Base-by-base conservation (phyloP, 1,140 invertebrate species). In the Nephila pilipes region DNA sequence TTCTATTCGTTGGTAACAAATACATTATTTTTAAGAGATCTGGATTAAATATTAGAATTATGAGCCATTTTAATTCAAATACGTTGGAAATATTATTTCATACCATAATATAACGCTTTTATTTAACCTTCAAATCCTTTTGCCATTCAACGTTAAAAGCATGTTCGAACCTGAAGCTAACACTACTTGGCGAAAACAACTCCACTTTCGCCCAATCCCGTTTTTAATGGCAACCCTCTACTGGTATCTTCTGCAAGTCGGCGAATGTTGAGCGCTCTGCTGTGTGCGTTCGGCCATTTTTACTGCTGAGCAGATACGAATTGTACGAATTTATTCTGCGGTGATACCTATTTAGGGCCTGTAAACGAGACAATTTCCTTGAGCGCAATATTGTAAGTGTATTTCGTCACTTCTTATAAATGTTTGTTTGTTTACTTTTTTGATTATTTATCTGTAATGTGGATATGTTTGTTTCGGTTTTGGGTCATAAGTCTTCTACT, bases 221-320 rank as follows among this genome's bases (percentile, higher is more conserved):
- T 58, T 58, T 38, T 38, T 60, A 32, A 22, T 69, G 60, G 65
- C 65, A 88, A 75, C 87, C 60, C 60, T 54, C 8, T 25, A 22
- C 38, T n/a, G 29, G 54, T 32, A 36, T 85, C 83, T 60, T 85
- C 57, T 29, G 83, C 58, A 46, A 46, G 32, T 88, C 87, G 79
- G 89, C 80, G 89, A 80, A 83, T 60, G 79, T 81, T 83, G 25
- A 38, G 54, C 89, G 32, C 54, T 69, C 57, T 83, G 87, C 87
- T 25, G 65, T 46, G 80, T n/a, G 36, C 32, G 16, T 83, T 91
- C 89, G 63, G 89, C 89, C 89, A 91, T 91, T 83, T 91, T 91
- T 90, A 57, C 65, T 54, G 69, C 69, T 55, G 29, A 91, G 55
- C 55, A 60, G n/a, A 38, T n/a, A 14, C 36, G 58, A 57, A 60